Conservation (phyloP, 2,113 vertebrate species). For the Perca fluviatilis region DNA sequence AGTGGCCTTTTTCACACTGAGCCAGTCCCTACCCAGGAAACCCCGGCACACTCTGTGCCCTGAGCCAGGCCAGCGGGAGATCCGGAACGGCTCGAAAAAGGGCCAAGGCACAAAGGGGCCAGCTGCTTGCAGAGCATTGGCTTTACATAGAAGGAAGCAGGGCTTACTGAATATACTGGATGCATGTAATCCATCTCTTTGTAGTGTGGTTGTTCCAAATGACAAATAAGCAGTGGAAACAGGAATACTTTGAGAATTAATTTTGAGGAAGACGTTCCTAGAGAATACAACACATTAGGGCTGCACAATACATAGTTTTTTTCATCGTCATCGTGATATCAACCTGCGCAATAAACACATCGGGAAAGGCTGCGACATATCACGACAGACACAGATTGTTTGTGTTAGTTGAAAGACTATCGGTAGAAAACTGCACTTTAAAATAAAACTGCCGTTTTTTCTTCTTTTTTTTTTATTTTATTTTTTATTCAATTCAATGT, state of each 20-base stretch:
- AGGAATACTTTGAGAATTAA: neutral
- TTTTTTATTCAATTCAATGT: too few species aligned
- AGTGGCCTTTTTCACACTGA: slow-evolving; percentile 70
- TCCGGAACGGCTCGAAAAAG: slow-evolving; percentile 75
- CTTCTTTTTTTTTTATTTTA: too few species aligned
- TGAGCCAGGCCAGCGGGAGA: slow-evolving; percentile 81
- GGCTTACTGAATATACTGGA: slow-evolving; percentile 48
- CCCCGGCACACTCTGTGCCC: slow-evolving; percentile 55
- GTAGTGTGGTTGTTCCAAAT: slow-evolving; percentile 31
- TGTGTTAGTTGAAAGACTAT: too few species aligned
- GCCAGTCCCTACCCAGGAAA: slow-evolving; percentile 70
- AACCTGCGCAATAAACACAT: too few species aligned
- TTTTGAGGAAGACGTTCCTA: neutral
- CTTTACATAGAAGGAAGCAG: slow-evolving; percentile 61
- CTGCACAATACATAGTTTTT: too few species aligned
- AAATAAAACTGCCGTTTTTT: too few species aligned
- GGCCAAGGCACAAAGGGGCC: slow-evolving; percentile 79
- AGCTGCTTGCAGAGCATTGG: slow-evolving; percentile 81
- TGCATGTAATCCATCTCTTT: slow-evolving; percentile 55
- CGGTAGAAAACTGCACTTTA: too few species aligned
- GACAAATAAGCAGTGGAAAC: slow-evolving; percentile 25
- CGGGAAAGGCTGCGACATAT: too few species aligned
- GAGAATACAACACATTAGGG: neutral
- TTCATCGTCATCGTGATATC: too few species aligned
- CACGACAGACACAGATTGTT: too few species aligned